Evolutionary conservation across 2,888 invertebrate species (phyloP).

Genomic region (Meteorus cinctellus): DNA sequence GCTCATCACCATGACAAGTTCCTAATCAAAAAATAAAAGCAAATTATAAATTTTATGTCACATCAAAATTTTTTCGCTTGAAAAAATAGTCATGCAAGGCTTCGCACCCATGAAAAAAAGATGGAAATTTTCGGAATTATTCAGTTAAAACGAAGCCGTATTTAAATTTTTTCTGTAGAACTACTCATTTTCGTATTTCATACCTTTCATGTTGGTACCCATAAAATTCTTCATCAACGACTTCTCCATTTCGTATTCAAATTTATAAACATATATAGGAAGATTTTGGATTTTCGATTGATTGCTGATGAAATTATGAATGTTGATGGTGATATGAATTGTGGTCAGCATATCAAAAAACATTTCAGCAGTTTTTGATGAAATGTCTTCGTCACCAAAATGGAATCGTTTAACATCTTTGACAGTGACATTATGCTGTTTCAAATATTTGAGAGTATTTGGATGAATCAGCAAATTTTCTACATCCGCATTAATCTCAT

Average conservation of each 20-base stretch:
- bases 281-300: conserved; percentile 11
- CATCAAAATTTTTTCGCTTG: too few relatives aligned
- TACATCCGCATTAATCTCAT: conserved; percentile 19
- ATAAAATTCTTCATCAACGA: conserved; percentile 21
- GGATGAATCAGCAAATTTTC: conserved; percentile 28
- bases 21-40: conserved; percentile 48
- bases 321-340: conserved; percentile 8
- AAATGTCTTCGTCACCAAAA: conserved; percentile 25
- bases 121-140: too few relatives aligned
- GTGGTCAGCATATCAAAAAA: conserved; percentile 17
- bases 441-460: neutral
- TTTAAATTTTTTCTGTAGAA: too few relatives aligned
- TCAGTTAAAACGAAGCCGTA: too few relatives aligned
- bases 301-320: conserved; percentile 30
- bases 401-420: conserved; percentile 18
- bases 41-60: conserved; percentile 43
- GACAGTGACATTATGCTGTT: conserved; percentile 20
- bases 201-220: conserved; percentile 4
- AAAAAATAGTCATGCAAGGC: too few relatives aligned
- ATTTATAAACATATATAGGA: conserved; percentile 33
- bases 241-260: conserved; percentile 30
- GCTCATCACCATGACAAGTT: conserved; percentile 61
- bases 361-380: neutral
- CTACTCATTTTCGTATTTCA: neutral
- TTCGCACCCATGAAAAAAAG: too few relatives aligned